Evolutionary conservation across 2,888 invertebrate genomes (phyloP).

Genomic region (Caenorhabditis sp.): DNA sequence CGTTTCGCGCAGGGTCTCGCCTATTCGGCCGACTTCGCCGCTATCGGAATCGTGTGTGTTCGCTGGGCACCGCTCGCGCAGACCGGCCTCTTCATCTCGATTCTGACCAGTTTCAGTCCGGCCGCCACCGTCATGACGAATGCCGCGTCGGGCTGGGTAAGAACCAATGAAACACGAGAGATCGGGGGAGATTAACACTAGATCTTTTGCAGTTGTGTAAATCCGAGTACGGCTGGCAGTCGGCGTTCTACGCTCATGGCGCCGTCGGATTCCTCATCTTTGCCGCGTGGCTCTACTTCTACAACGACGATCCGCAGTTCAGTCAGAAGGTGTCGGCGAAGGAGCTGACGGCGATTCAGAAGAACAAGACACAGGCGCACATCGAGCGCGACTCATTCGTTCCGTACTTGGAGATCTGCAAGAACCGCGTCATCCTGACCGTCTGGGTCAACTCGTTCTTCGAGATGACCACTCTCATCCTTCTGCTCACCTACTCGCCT

Average conservation of each 20-base stretch:
- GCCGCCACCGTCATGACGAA: conserved; percentile 71
- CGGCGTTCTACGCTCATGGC: conserved; percentile 72
- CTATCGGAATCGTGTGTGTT: conserved; percentile 68
- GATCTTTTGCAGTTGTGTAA: conserved; percentile 63
- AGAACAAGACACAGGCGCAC: conserved; percentile 71
- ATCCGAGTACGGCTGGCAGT: conserved; percentile 71
- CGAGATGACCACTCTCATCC: conserved; percentile 73
- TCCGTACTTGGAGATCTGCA: conserved; percentile 73
- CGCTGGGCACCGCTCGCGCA: conserved; percentile 75
- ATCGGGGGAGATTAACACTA: conserved; percentile 6
- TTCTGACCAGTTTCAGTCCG: conserved; percentile 74
- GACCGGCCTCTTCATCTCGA: conserved; percentile 72
- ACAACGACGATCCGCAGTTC: conserved; percentile 66
- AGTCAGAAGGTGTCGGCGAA: conserved; percentile 52
- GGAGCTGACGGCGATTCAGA: conserved; percentile 68
- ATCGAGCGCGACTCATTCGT: conserved; percentile 73
- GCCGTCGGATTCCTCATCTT: conserved; percentile 57
- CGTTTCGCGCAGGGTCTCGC: conserved; percentile 68
- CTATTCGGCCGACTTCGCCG: conserved; percentile 69
- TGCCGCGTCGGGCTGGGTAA: conserved; percentile 71
- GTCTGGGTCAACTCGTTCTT: conserved; percentile 75
- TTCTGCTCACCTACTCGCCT: conserved; percentile 74
- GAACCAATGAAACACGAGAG: neutral
- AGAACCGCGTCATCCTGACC: conserved; percentile 68
- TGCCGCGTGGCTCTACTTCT: conserved; percentile 61